A percentile compares a stretch with the other conserved stretches of the same genome.
Evolutionary conservation across 2,888 invertebrate genomes (phyloP).

Genomic region (Drosophila hawaiiensis): DNA sequence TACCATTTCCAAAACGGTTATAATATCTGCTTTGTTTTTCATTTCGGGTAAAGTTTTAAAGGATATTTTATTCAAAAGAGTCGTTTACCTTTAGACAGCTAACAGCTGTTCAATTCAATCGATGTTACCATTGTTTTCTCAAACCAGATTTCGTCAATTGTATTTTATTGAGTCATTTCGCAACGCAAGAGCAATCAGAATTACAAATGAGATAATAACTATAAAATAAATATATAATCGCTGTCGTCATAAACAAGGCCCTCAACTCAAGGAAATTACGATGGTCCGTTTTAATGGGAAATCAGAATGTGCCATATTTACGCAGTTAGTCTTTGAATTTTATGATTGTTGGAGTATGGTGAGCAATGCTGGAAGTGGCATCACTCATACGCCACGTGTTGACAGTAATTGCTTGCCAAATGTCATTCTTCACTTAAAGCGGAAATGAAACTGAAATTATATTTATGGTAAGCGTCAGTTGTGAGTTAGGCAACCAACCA

Average conservation of each 20-base stretch:
- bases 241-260: not conserved
- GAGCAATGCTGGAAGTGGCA: conserved; percentile 4
- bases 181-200: not conserved
- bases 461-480: conserved; percentile 58
- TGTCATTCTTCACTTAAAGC: conserved; percentile 33
- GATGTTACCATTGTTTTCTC: not conserved
- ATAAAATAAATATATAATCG: not conserved
- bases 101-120: not conserved
- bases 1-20: not conserved
- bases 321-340: not conserved
- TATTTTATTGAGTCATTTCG: not conserved
- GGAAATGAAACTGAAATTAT: conserved; percentile 76
- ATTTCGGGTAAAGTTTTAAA: not conserved
- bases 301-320: not conserved
- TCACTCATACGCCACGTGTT: conserved; percentile 49
- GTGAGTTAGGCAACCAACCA: not conserved
- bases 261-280: not conserved
- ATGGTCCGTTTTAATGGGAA: not conserved
- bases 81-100: not conserved
- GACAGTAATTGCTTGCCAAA: conserved; percentile 20
- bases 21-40: not conserved
- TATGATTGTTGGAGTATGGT: not conserved
- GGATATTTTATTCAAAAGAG: not conserved
- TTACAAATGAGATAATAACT: not conserved
- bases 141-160: not conserved